These are phyloP conservation scores for Melanaphis sacchari DNA, from an alignment of 1,140 invertebrate genomes.

Conservation along the genomic window DNA sequence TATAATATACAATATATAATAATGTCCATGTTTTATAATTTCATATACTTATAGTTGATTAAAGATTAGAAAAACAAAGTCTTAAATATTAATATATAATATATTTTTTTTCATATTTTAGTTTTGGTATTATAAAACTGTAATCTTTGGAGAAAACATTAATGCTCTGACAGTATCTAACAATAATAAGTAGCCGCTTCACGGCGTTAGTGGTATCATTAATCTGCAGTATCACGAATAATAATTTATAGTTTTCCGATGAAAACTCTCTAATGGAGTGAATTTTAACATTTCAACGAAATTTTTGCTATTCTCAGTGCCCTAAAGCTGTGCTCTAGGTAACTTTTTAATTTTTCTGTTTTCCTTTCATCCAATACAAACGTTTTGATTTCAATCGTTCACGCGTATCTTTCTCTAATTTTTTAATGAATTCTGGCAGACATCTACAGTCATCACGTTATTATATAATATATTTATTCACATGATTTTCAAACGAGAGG, in stretches of 20 bases:
- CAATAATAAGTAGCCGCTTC: neutral
- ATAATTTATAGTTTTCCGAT: neutral
- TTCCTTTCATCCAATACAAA: neutral
- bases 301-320: neutral
- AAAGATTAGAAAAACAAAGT: neutral
- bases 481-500: neutral
- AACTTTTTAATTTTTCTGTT: neutral
- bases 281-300: slow-evolving; percentile 7
- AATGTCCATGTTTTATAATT: neutral
- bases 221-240: neutral
- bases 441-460: neutral
- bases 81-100: too few relatives aligned
- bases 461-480: neutral
- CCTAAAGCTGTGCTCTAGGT: neutral
- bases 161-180: neutral
- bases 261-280: neutral
- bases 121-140: neutral
- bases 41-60: neutral
- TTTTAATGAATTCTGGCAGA: slow-evolving; percentile 50
- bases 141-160: neutral
- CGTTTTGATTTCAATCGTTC: slow-evolving; percentile 50
- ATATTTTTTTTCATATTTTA: too few relatives aligned
- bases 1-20: too few relatives aligned
- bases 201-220: neutral
- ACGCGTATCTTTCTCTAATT: neutral